Percentiles rank a stretch among this genome's conserved stretches.
Evolutionary conservation across 2,888 invertebrate species (phyloP).

Genomic region (Acronicta aceris): DNA sequence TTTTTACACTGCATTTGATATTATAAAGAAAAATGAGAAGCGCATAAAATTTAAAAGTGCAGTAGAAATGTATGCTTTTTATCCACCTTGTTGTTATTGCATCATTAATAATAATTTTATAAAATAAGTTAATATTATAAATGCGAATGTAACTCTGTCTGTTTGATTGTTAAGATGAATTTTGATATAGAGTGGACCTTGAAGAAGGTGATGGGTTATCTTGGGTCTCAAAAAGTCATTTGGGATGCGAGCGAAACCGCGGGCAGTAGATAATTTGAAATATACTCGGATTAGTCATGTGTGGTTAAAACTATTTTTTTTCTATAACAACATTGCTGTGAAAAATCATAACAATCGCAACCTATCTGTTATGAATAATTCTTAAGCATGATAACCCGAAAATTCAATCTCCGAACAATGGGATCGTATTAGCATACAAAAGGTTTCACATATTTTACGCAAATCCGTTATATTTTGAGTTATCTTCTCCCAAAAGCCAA

Average conservation of each 20-base stretch:
- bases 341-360: conserved; percentile 77
- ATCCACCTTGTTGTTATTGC: conserved; percentile 12
- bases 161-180: no score
- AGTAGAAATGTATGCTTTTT: conserved; percentile 10
- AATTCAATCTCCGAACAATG: conserved; percentile 89
- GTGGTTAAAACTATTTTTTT: conserved; percentile 11
- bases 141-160: no score
- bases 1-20: conserved; percentile 37
- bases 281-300: no score
- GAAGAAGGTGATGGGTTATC: no score
- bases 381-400: conserved; percentile 85
- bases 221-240: no score
- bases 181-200: no score
- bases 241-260: no score
- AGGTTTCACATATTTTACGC: conserved; percentile 89
- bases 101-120: conserved; percentile 9
- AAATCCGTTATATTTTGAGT: conserved; percentile 88
- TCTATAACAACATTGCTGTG: conserved; percentile 44
- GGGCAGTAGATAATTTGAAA: no score
- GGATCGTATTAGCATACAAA: conserved; percentile 89
- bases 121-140: no score
- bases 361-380: conserved; percentile 86
- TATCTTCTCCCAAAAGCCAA: conserved; percentile 83
- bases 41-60: conserved; percentile 42
- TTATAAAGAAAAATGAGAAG: conserved; percentile 40